phyloP scores from a whole-genome alignment of 2,888 invertebrate species.

The Catocala nupta region DNA sequence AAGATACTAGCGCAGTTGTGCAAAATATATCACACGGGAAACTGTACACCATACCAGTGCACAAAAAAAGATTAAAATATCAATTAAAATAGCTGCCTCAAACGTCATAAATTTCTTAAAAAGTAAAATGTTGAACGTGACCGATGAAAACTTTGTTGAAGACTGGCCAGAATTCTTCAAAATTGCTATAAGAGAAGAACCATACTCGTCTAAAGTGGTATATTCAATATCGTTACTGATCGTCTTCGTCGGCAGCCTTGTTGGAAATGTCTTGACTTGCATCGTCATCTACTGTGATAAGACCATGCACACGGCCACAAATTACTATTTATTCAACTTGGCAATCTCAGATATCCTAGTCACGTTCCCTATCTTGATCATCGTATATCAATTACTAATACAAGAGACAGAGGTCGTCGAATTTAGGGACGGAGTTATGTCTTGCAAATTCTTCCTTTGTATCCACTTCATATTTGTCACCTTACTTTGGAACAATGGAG shows the following conservation, averaged over 20 bases:
- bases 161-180: conserved; percentile 40
- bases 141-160: conserved; percentile 18
- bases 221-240: conserved; percentile 37
- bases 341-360: conserved; percentile 76
- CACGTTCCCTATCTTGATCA: conserved; percentile 66
- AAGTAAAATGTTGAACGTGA: conserved; percentile 27
- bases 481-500: conserved; percentile 49
- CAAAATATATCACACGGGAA: conserved; percentile 8
- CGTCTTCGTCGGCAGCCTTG: conserved; percentile 46
- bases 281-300: conserved; percentile 74
- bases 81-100: neutral
- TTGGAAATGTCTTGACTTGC: conserved; percentile 77
- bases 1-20: conserved; percentile 29
- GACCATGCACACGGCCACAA: conserved; percentile 77
- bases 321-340: conserved; percentile 76
- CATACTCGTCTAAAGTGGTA: conserved; percentile 34
- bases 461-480: conserved; percentile 43
- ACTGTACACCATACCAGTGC: neutral
- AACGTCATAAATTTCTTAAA: too few relatives aligned
- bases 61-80: neutral
- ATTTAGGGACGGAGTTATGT: conserved; percentile 23
- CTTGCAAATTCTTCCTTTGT: conserved; percentile 47
- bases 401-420: conserved; percentile 29
- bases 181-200: conserved; percentile 30
- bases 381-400: conserved; percentile 44